Conservation (phyloP, 2,888 invertebrate genomes). For the Macroteleia sp. region DNA sequence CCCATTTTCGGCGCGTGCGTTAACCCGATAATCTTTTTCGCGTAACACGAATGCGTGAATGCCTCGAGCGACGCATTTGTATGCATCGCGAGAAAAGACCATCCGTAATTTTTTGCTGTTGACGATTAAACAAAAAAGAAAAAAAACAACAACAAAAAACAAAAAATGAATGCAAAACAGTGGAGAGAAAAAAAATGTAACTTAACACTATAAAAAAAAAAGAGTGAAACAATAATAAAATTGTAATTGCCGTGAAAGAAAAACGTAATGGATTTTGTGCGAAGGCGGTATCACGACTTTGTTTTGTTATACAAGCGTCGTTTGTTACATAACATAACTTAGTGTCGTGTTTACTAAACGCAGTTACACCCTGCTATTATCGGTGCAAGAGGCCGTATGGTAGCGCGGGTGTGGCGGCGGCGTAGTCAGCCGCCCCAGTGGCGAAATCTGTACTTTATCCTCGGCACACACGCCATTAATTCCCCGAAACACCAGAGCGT, state of each 20-base stretch:
- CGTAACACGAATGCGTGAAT: constrained; percentile 17
- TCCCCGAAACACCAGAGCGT: constrained; percentile 62
- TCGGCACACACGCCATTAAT: constrained; percentile 74
- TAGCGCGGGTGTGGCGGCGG: not conserved
- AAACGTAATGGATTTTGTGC: no score
- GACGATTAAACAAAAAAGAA: constrained; percentile 11
- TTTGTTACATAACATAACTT: constrained; percentile 80
- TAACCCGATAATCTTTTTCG: constrained; percentile 55
- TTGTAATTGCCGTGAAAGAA: no score
- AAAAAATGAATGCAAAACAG: no score
- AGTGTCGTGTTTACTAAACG: constrained; percentile 81
- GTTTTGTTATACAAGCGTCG: constrained; percentile 75
- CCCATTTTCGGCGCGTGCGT: constrained; percentile 39
- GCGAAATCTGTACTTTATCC: constrained; percentile 69
- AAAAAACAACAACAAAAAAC: no score
- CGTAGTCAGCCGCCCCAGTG: no score
- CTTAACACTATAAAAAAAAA: not conserved
- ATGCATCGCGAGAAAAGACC: constrained; percentile 49
- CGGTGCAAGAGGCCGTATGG: constrained; percentile 42
- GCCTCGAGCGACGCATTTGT: constrained; percentile 50
- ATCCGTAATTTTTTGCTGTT: constrained; percentile 52
- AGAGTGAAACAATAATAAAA: no score
- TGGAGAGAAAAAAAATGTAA: no score
- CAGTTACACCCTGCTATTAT: constrained; percentile 72
- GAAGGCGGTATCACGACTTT: constrained; percentile 75